Percentiles rank a stretch among this genome's conserved stretches.
phyloP scores from a whole-genome alignment of 2,113 vertebrate species.

The Tragelaphus buxtoni region DNA sequence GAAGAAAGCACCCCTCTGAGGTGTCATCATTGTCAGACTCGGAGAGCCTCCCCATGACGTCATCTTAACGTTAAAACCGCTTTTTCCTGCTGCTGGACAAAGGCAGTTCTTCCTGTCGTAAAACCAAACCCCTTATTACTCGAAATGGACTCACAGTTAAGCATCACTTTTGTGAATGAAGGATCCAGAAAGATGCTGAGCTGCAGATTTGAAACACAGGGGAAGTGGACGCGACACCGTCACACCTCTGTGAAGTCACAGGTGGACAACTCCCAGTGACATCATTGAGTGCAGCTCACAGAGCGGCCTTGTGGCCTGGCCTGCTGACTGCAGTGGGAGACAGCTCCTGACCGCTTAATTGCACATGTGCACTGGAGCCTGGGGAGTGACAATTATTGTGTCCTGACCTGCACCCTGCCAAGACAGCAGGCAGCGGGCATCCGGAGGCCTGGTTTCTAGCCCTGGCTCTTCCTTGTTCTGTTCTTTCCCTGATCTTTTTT shows the following conservation, averaged over 20 bases:
- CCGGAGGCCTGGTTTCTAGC: neutral
- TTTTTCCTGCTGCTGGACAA: slow-evolving; percentile 53
- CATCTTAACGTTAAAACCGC: slow-evolving; percentile 56
- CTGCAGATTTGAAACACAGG: neutral
- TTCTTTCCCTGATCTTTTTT: neutral
- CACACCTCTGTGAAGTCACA: slow-evolving; percentile 6
- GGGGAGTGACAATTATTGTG: neutral
- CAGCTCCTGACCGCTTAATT: neutral
- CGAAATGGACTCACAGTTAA: neutral
- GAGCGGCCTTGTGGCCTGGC: slow-evolving; percentile 1
- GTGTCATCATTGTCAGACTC: neutral
- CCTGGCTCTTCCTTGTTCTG: neutral
- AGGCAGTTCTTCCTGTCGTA: slow-evolving; percentile 46
- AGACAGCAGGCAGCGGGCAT: neutral
- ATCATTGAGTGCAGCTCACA: neutral
- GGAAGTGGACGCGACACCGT: neutral
- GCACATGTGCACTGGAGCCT: neutral
- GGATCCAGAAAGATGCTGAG: neutral
- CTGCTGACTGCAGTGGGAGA: neutral
- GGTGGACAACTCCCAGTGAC: slow-evolving; percentile 20
- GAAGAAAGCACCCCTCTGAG: slow-evolving; percentile 46
- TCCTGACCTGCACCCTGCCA: neutral
- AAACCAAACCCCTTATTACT: slow-evolving; percentile 56
- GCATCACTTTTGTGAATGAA: neutral
- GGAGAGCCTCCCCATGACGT: slow-evolving; percentile 56